These are phyloP conservation scores for Pseudomyrmex cubaensis DNA, from an alignment of 1,140 invertebrate genomes.

Conservation along the genomic window DNA sequence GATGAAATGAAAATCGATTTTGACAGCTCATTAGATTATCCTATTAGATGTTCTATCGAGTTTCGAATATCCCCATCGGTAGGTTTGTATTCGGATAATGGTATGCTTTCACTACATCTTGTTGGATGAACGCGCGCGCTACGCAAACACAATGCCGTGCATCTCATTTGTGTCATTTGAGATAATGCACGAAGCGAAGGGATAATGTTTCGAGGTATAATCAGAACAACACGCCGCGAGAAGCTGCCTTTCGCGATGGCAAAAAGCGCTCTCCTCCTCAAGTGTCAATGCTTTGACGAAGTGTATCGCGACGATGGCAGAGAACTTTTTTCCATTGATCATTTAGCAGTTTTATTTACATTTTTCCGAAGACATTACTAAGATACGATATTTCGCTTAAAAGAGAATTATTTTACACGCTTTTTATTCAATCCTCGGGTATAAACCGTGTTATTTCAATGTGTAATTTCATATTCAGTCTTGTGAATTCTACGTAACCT, in stretches of 20 bases:
- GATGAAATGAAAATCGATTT: background rate
- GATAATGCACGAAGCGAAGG: conserved; percentile 28
- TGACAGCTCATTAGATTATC: conserved; percentile 21
- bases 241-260: background rate
- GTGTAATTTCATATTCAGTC: background rate
- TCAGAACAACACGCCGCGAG: background rate
- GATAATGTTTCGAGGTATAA: conserved; percentile 38
- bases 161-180: conserved; percentile 31
- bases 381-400: background rate
- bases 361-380: background rate
- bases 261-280: background rate
- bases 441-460: background rate
- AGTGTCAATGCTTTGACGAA: background rate
- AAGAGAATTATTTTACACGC: conserved; percentile 15
- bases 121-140: conserved; percentile 1
- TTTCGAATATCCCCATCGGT: conserved; percentile 23
- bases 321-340: background rate
- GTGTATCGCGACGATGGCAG: background rate
- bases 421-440: background rate
- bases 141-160: conserved; percentile 16
- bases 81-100: conserved; percentile 25
- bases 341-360: background rate
- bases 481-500: background rate
- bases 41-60: conserved; percentile 17
- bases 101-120: conserved; percentile 15